Percentiles rank a stretch among this genome's conserved stretches.
Evolutionary conservation across 1,140 invertebrate genomes (phyloP).

Genomic region (Drosophila leontia): DNA sequence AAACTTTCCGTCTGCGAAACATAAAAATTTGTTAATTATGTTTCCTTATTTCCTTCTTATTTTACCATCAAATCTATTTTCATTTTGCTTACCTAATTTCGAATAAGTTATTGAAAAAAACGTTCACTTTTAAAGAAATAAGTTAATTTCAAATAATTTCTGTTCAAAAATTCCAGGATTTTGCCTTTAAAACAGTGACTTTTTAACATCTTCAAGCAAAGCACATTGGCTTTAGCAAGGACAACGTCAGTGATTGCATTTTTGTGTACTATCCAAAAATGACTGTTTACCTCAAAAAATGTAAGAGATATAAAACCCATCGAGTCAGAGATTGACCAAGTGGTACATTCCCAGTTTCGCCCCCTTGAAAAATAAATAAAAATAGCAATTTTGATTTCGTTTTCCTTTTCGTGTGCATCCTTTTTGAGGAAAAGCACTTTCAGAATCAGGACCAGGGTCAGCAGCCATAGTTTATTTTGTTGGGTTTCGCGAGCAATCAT

Average conservation of each 20-base stretch:
- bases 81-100: not conserved
- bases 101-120: not conserved
- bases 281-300: not conserved
- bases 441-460: conserved; percentile 39
- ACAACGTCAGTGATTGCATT: no score
- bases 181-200: no score
- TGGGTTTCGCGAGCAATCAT: conserved; percentile 23
- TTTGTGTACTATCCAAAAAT: not conserved
- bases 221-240: not conserved
- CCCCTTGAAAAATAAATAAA: not conserved
- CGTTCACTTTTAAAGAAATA: not conserved
- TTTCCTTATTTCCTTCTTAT: no score
- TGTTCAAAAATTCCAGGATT: not conserved
- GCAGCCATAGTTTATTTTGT: conserved; percentile 65
- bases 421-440: conserved; percentile 35
- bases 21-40: no score
- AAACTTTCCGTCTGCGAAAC: not conserved
- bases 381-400: conserved; percentile 9
- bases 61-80: not conserved
- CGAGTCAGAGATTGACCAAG: no score
- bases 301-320: not conserved
- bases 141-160: no score
- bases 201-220: not conserved
- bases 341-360: not conserved
- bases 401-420: conserved; percentile 44